Conservation (phyloP, 2,797 vertebrate genomes). For the Pangasius macronema region DNA sequence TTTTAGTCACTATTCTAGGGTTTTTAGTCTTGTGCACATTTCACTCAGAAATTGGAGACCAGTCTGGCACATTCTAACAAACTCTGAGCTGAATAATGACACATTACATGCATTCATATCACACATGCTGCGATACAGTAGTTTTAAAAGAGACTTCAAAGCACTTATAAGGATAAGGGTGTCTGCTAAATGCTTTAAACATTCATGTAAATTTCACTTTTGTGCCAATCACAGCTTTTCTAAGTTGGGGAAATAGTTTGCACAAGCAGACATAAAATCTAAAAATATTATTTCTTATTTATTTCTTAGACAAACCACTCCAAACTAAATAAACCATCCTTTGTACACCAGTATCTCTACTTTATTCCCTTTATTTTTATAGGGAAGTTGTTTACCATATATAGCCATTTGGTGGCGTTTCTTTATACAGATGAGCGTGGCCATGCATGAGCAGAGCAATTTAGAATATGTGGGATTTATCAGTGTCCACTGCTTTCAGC, state of each 20-base stretch:
- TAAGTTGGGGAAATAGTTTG: background rate
- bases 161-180: no score
- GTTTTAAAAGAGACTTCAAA: background rate
- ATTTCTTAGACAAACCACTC: background rate
- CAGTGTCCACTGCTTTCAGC: background rate
- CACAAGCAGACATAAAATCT: background rate
- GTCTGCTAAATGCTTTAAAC: background rate
- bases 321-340: background rate
- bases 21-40: background rate
- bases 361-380: background rate
- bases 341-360: background rate
- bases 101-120: background rate
- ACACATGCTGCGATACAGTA: background rate
- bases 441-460: background rate
- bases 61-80: background rate
- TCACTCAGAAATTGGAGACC: background rate
- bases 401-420: background rate
- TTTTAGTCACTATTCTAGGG: background rate
- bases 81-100: background rate
- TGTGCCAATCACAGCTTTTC: background rate
- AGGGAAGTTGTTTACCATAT: background rate
- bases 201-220: background rate
- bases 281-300: background rate
- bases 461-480: background rate
- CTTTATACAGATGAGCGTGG: background rate